Percentiles rank a stretch among this genome's conserved stretches.
Evolutionary conservation across 2,113 vertebrate species (phyloP).

Genomic region (Elgaria multicarinata): DNA sequence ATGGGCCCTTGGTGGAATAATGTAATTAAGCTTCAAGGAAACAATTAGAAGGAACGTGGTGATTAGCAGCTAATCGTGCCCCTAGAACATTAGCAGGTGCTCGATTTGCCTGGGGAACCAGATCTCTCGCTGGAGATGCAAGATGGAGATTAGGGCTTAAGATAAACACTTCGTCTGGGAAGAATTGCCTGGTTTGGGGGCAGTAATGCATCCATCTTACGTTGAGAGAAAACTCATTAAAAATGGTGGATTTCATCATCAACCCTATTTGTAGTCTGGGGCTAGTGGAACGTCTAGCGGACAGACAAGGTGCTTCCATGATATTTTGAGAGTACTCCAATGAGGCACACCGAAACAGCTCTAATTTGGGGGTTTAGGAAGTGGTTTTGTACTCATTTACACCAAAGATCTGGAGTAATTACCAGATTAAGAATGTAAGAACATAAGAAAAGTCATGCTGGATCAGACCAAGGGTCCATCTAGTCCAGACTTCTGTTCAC

Average conservation of each 20-base stretch:
- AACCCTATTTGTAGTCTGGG: neutral
- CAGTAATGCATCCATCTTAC: neutral
- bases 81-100: slow-evolving; percentile 9
- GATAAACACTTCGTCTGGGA: neutral
- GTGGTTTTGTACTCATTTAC: neutral
- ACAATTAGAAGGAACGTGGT: slow-evolving; percentile 15
- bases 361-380: neutral
- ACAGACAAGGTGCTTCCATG: neutral
- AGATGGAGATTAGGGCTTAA: neutral
- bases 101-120: neutral
- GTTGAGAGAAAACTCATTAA: neutral
- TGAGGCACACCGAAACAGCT: neutral
- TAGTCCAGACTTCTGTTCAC: too few species aligned
- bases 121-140: neutral
- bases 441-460: too few species aligned
- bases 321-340: neutral
- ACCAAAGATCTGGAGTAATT: neutral
- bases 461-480: too few species aligned
- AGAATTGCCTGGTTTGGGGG: neutral
- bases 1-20: neutral
- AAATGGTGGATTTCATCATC: neutral
- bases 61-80: slow-evolving; percentile 21
- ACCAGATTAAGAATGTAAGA: too few species aligned
- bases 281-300: neutral
- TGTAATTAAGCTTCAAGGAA: slow-evolving; percentile 30